phyloP scores from a whole-genome alignment of 2,797 vertebrate species.

The Xerus rutilus region DNA sequence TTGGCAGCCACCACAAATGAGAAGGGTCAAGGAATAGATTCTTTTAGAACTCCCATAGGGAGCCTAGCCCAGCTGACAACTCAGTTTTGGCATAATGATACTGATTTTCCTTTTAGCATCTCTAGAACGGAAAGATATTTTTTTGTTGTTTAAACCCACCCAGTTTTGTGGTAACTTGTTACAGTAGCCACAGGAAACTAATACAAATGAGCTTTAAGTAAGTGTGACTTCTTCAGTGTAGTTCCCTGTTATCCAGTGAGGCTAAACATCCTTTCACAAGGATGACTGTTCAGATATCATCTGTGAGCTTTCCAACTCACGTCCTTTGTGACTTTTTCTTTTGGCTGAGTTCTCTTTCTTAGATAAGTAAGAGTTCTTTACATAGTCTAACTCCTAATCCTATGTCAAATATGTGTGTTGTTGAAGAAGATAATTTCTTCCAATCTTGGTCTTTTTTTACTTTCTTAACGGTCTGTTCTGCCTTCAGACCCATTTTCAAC shows the following conservation, averaged over 20 bases:
- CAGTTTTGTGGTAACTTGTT: neutral
- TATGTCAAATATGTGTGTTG: neutral
- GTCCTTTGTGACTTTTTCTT: neutral
- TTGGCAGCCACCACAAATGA: neutral
- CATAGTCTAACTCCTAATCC: neutral
- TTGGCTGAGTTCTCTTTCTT: neutral
- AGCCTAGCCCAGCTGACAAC: neutral
- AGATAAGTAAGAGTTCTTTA: neutral
- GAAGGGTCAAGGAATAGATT: neutral
- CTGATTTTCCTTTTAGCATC: neutral
- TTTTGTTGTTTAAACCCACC: neutral
- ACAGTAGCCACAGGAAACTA: neutral
- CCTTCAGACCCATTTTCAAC: slow-evolving; percentile 18
- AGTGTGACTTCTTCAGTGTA: neutral
- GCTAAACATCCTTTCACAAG: slow-evolving; percentile 22
- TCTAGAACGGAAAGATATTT: neutral
- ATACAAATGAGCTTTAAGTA: neutral
- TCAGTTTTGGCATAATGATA: neutral
- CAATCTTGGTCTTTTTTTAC: neutral
- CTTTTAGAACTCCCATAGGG: neutral
- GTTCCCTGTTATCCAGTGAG: slow-evolving; percentile 22
- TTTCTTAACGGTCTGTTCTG: neutral
- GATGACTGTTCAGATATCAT: neutral
- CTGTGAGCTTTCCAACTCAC: slow-evolving; percentile 1
- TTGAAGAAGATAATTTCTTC: slow-evolving; percentile 11